A percentile compares a stretch with the other conserved stretches of the same genome.
Evolutionary conservation across 1,140 invertebrate genomes (phyloP).

Genomic region (Ceratitis capitata): DNA sequence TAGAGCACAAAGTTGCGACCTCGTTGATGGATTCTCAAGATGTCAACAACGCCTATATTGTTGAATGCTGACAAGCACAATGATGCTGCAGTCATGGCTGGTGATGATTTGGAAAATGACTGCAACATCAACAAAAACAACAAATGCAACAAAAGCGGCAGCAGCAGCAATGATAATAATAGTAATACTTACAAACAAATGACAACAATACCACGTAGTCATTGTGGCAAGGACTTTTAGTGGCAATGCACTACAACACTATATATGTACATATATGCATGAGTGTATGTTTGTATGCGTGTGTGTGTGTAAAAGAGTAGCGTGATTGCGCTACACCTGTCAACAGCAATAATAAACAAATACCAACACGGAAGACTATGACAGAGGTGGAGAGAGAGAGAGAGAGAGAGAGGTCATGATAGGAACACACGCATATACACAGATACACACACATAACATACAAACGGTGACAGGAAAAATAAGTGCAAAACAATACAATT

Average conservation of each 20-base stretch:
- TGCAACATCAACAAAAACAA: slow-evolving; percentile 39
- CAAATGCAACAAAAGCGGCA: background rate
- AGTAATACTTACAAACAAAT: no score
- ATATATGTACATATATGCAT: background rate
- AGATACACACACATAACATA: no score
- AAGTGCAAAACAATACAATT: no score
- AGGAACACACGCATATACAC: no score
- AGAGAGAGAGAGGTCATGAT: no score
- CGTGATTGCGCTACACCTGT: no score
- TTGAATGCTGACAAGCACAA: slow-evolving; percentile 24
- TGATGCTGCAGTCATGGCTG: slow-evolving; percentile 47
- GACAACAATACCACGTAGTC: background rate
- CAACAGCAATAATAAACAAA: no score
- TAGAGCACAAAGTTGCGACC: slow-evolving; percentile 1
- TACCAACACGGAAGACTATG: no score
- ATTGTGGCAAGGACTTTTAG: background rate
- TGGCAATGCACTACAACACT: background rate
- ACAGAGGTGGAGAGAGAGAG: no score
- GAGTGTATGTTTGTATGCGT: background rate
- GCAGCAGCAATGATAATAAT: background rate
- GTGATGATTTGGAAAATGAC: slow-evolving; percentile 47
- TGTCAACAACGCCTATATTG: slow-evolving; percentile 38
- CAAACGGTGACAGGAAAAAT: no score
- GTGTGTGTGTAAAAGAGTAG: background rate
- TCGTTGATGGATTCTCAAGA: slow-evolving; percentile 41